These are phyloP conservation scores for Tachina lurida DNA, from an alignment of 2,888 invertebrate genomes.

Conservation along the genomic window DNA sequence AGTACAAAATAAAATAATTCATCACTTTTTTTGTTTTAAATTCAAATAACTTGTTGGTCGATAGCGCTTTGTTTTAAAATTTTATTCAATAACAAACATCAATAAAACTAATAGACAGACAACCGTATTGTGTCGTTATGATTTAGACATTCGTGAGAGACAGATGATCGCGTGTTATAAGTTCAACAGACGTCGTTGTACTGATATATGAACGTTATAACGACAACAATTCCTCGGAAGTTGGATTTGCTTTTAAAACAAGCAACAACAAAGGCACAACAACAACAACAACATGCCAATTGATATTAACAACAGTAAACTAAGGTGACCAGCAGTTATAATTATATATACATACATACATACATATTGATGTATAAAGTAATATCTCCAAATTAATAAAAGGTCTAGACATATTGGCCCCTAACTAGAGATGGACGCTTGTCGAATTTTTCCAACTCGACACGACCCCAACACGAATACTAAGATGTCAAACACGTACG, in stretches of 20 bases:
- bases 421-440: too few relatives aligned
- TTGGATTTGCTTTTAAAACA: conserved; percentile 63
- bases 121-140: conserved; percentile 27
- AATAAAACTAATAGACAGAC: conserved; percentile 26
- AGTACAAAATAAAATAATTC: neutral
- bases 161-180: conserved; percentile 74
- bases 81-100: conserved; percentile 57
- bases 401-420: too few relatives aligned
- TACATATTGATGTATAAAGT: too few relatives aligned
- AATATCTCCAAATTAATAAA: too few relatives aligned
- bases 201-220: conserved; percentile 74
- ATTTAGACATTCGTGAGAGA: conserved; percentile 6
- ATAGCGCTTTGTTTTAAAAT: conserved; percentile 51
- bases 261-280: conserved; percentile 25
- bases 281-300: conserved; percentile 49
- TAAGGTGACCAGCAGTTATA: conserved; percentile 41
- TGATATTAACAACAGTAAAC: conserved; percentile 60
- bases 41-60: conserved; percentile 47
- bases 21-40: conserved; percentile 19
- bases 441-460: too few relatives aligned
- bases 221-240: conserved; percentile 72
- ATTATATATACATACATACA: neutral
- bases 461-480: too few relatives aligned
- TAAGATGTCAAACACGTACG: too few relatives aligned
- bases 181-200: conserved; percentile 79